Conservation (phyloP, 64 coral and sea anemone genomes). For the Stichodactyla helianthus region DNA sequence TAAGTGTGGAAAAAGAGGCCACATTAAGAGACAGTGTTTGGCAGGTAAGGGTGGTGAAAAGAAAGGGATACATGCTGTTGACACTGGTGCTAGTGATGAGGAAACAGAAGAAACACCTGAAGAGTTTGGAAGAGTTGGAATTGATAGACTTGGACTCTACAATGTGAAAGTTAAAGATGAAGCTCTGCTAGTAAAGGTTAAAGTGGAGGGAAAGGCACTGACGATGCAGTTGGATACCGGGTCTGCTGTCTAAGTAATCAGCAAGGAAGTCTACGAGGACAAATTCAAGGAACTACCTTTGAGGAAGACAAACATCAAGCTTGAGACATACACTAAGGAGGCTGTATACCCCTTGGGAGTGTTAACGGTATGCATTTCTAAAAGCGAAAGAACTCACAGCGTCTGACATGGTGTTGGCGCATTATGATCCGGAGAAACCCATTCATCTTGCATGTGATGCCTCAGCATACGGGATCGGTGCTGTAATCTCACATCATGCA, state of each 20-base stretch:
- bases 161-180: neutral
- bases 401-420: no score
- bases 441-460: no score
- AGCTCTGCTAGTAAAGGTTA: neutral
- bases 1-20: neutral
- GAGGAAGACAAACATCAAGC: constrained; percentile 12
- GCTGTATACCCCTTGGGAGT: constrained; percentile 15
- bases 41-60: no score
- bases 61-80: no score
- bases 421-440: no score
- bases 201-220: constrained; percentile 11
- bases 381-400: no score
- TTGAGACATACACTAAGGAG: constrained; percentile 35
- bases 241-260: constrained; percentile 36
- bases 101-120: no score
- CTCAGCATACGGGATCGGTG: no score
- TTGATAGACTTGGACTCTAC: neutral
- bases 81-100: no score
- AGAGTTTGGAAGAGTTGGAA: no score
- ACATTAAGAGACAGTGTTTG: no score
- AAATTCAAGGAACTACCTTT: constrained; percentile 7
- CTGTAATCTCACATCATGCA: constrained; percentile 23
- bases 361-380: neutral
- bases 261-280: neutral
- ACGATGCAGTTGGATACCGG: constrained; percentile 39